Evolutionary conservation across 2,797 vertebrate species (phyloP).

Genomic region (Zalophus californianus): DNA sequence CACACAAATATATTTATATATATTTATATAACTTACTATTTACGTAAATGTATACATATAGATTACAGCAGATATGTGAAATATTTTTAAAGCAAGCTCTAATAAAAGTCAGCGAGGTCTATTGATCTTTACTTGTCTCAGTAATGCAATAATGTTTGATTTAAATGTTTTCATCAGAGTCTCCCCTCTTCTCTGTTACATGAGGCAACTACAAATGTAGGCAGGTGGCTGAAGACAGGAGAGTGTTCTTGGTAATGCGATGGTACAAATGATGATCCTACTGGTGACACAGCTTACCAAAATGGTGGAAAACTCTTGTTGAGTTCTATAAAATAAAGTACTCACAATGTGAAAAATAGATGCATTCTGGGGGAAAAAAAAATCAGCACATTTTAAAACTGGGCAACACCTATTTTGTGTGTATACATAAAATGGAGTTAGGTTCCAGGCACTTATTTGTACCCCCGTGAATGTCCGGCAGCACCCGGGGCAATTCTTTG

Average conservation of each 20-base stretch:
- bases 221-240: background rate
- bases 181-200: background rate
- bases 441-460: background rate
- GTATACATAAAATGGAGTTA: background rate
- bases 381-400: background rate
- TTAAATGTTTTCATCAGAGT: background rate
- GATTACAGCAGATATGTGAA: background rate
- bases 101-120: background rate
- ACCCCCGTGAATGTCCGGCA: background rate
- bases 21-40: too few species aligned
- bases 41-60: background rate
- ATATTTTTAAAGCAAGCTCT: constrained; percentile 8
- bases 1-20: background rate
- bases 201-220: too few species aligned
- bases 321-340: background rate
- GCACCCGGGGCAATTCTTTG: background rate
- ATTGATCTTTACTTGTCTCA: background rate
- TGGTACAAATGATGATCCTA: background rate
- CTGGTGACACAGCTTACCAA: background rate
- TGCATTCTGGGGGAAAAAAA: background rate
- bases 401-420: background rate
- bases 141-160: constrained; percentile 16
- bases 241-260: background rate
- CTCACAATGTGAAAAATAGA: background rate
- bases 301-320: background rate